Evolutionary conservation across 2,797 vertebrate species (phyloP).

Genomic region (Galaxias olidus): DNA sequence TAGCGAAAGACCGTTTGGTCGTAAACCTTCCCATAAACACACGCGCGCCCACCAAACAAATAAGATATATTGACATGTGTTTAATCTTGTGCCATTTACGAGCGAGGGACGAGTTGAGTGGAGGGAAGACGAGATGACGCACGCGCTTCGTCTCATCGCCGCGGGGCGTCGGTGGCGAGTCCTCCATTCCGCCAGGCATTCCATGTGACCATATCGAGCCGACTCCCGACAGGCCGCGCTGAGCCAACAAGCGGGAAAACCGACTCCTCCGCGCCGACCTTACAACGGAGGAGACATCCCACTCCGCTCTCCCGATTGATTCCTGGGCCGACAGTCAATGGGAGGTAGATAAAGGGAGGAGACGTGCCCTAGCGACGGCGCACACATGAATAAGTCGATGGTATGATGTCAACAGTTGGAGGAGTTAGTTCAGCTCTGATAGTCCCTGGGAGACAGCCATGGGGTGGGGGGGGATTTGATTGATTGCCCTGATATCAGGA

Average conservation of each 20-base stretch:
- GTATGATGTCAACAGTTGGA: constrained; percentile 31
- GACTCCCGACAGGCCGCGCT: constrained; percentile 10
- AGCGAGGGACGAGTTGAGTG: background rate
- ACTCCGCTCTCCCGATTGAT: constrained; percentile 31
- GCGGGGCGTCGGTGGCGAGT: background rate
- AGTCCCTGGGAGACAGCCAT: too few relatives aligned
- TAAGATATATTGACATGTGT: too few relatives aligned
- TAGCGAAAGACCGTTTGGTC: too few relatives aligned
- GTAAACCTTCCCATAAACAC: too few relatives aligned
- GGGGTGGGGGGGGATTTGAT: constrained; percentile 27
- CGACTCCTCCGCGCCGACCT: constrained; percentile 36
- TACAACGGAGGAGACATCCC: constrained; percentile 49
- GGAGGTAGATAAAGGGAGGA: constrained; percentile 38
- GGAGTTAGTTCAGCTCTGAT: too few relatives aligned
- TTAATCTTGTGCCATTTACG: too few relatives aligned
- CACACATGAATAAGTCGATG: constrained; percentile 45
- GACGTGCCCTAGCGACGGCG: constrained; percentile 30
- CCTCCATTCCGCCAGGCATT: constrained; percentile 31
- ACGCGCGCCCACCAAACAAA: too few relatives aligned
- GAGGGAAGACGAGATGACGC: background rate
- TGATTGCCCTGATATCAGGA: constrained; percentile 24
- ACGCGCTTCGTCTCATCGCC: background rate
- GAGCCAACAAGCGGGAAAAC: constrained; percentile 34
- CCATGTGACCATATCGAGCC: constrained; percentile 42
- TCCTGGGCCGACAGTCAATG: constrained; percentile 37